phyloP scores from a whole-genome alignment of 2,113 vertebrate species.

The Gnathonemus longibarbis region DNA sequence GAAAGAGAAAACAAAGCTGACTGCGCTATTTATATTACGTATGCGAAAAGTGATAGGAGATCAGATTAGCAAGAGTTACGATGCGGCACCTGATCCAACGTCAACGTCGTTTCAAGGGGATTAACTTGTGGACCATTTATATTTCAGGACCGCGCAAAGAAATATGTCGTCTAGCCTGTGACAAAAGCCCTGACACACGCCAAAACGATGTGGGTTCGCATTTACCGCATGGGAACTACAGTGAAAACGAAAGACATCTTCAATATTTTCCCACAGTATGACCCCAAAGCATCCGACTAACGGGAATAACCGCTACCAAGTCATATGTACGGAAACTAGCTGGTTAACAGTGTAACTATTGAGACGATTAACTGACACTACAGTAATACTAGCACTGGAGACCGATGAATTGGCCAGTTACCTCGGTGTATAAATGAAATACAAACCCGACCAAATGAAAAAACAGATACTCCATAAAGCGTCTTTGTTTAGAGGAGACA shows the following conservation, averaged over 20 bases:
- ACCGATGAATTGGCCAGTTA: not conserved
- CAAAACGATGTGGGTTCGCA: not conserved
- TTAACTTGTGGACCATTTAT: not conserved
- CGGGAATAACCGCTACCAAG: not conserved
- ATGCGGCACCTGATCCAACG: not conserved
- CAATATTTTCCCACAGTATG: not conserved
- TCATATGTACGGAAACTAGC: not conserved
- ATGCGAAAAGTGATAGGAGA: not conserved
- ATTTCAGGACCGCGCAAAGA: not conserved
- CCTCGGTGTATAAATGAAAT: not conserved
- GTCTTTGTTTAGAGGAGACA: not conserved
- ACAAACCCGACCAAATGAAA: not conserved
- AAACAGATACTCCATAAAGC: not conserved
- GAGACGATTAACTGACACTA: not conserved
- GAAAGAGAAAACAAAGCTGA: not conserved
- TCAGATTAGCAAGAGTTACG: not conserved
- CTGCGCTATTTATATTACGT: not conserved
- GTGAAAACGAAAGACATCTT: not conserved
- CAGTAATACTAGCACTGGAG: not conserved
- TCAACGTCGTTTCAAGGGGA: not conserved
- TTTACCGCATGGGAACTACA: not conserved
- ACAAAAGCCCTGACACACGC: not conserved
- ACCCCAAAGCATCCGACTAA: not conserved
- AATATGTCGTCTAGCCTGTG: not conserved
- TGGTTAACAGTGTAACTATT: not conserved